Evolutionary conservation across 1,140 invertebrate species (phyloP).

Genomic region (Octopus sinensis): DNA sequence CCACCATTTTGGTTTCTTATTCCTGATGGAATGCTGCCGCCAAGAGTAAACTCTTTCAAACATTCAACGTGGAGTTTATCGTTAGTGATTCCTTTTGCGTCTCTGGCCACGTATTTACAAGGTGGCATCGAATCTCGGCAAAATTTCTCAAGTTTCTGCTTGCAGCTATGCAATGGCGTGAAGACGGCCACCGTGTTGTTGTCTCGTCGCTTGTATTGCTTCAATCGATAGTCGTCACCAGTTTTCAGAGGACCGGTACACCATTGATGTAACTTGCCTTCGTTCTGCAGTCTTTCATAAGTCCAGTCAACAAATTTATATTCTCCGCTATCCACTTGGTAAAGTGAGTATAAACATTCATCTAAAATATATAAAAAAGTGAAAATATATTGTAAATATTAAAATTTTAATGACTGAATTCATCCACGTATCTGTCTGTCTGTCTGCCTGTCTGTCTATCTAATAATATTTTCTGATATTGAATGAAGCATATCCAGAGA

Average conservation of each 20-base stretch:
- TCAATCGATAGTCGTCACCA: background rate
- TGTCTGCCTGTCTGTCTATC: too few relatives aligned
- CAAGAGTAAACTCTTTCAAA: background rate
- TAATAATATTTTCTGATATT: too few relatives aligned
- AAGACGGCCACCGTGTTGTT: background rate
- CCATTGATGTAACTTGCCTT: background rate
- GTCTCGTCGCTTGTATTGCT: background rate
- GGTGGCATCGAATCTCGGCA: background rate
- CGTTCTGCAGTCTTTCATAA: background rate
- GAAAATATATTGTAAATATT: background rate
- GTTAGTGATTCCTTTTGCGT: background rate
- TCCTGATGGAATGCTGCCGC: conserved; percentile 30
- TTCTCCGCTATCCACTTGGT: background rate
- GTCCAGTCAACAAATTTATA: background rate
- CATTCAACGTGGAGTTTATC: background rate
- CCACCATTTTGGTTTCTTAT: conserved; percentile 33
- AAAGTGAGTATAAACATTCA: background rate
- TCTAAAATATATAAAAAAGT: background rate
- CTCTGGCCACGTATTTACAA: background rate
- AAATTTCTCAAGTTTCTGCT: background rate
- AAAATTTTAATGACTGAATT: too few relatives aligned
- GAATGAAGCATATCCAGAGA: too few relatives aligned
- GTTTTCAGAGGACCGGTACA: background rate
- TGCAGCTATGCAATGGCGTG: background rate
- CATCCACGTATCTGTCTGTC: too few relatives aligned